These are phyloP conservation scores for Eciton burchellii DNA, from an alignment of 1,140 invertebrate genomes.

Conservation along the genomic window DNA sequence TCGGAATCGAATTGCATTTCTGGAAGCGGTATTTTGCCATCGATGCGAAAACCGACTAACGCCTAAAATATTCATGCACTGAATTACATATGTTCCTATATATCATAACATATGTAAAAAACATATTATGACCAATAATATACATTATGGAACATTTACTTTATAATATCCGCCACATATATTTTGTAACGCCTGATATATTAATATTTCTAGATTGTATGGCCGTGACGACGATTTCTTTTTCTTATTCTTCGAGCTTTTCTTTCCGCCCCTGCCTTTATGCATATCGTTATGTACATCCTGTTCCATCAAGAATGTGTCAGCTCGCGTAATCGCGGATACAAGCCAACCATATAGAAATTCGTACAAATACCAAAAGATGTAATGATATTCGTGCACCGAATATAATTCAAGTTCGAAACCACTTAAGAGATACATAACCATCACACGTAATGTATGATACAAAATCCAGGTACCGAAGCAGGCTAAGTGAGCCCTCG, in stretches of 20 bases:
- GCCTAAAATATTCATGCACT: conserved; percentile 85
- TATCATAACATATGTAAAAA: too few relatives aligned
- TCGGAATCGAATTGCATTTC: conserved; percentile 96
- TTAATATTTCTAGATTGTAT: conserved; percentile 92
- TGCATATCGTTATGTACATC: conserved; percentile 87
- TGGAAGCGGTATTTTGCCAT: conserved; percentile 91
- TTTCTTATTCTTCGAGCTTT: conserved; percentile 89
- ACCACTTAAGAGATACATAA: conserved; percentile 96
- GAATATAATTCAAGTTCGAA: conserved; percentile 98
- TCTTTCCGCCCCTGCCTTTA: conserved; percentile 86
- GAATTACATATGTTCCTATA: neutral
- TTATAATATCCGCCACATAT: conserved; percentile 98
- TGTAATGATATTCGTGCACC: conserved; percentile 98
- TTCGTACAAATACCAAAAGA: conserved; percentile 98
- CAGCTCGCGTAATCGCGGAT: conserved; percentile 95
- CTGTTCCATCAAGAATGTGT: conserved; percentile 92
- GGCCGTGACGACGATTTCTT: conserved; percentile 89
- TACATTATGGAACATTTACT: conserved; percentile 84
- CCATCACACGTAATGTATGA: conserved; percentile 98
- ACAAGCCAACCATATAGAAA: conserved; percentile 97
- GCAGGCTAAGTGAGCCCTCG: conserved; percentile 92
- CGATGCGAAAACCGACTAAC: conserved; percentile 90
- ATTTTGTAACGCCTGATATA: conserved; percentile 96
- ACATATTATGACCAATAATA: neutral
- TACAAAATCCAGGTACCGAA: conserved; percentile 98